Evolutionary conservation across 2,113 vertebrate species (phyloP), one percentile per base, ranked within the genome.

Genomic region (Ranitomeya variabilis): DNA sequence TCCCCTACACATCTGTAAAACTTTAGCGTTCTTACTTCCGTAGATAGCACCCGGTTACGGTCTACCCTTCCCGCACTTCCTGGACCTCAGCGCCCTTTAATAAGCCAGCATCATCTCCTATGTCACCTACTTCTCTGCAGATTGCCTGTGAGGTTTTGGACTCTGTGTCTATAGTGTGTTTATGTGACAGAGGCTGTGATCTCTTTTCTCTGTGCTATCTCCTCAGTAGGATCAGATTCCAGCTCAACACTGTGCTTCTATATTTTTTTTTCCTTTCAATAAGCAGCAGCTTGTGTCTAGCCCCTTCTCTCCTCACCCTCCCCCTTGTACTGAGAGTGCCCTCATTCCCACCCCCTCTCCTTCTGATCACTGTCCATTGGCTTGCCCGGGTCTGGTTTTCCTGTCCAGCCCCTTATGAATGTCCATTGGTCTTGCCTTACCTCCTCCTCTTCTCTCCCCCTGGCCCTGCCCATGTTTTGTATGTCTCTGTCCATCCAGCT

Each of bases 401-500:
- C 97, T 97, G 97, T 97, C 96, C 97, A 96, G 96, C 97, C 97
- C 97, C 97, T 96, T 97, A 96, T 97, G 97, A 97, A 95, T 97
- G 96, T 98, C 97, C 97, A 98, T 97, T 98, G 97, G 97, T 97
- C 95, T 98, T 97, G 97, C 96, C 96, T 96, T 95, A 96, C 95
- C 96, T 92, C 97, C 97, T 96, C 97, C 97, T 95, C 96, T 96
- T 96, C 95, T 95, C 95, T 95, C 95, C 96, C 93, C 95, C 96
- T 88, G 92, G 97, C 97, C 97, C 97, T 98, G 97, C 97, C 97
- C 97, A 97, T 97, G 97, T 98, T 97, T 97, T 97, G 95, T 97
- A 96, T 97, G 97, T 97, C 97, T 97, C 95, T 98, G 97, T 97
- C 97, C 97, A 97, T 97, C 97, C 97, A 97, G 95, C 97, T 96